Conservation (phyloP, 2,797 vertebrate species). For the Lutjanus campechanus region DNA sequence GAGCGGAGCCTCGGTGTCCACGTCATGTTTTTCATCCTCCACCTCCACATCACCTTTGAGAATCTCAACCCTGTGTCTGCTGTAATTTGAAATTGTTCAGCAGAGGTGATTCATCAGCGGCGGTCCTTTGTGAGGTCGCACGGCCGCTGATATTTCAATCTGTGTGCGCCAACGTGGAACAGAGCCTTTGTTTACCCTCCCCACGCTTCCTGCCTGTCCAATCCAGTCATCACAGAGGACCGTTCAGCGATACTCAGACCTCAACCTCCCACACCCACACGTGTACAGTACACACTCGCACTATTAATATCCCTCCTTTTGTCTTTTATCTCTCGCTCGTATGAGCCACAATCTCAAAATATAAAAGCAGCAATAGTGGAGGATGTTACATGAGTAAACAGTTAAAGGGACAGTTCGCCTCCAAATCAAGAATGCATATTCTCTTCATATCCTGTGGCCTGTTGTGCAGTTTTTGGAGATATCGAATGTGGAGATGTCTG, state of each 20-base stretch:
- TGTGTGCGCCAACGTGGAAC: constrained; percentile 11
- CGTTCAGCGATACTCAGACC: constrained; percentile 8
- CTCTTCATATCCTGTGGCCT: too few species aligned
- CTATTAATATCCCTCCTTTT: constrained; percentile 35
- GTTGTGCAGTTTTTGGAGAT: too few species aligned
- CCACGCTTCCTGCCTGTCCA: constrained; percentile 27
- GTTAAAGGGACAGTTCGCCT: too few species aligned
- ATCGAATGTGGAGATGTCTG: too few species aligned
- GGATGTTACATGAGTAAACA: background rate
- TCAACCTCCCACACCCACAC: constrained; percentile 23
- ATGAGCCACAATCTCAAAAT: background rate
- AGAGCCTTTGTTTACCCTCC: constrained; percentile 40
- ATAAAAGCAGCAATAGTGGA: background rate
- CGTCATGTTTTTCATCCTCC: constrained; percentile 13
- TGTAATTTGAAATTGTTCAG: constrained; percentile 38
- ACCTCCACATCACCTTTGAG: constrained; percentile 29
- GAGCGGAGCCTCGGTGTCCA: background rate
- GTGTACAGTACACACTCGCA: background rate
- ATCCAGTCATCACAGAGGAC: constrained; percentile 1
- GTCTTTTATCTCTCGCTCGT: background rate
- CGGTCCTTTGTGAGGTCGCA: background rate
- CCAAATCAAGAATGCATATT: too few species aligned
- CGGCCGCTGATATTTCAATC: constrained; percentile 39
- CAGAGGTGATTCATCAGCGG: constrained; percentile 45
- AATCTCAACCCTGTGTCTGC: constrained; percentile 21